Evolutionary conservation across 2,888 invertebrate genomes (phyloP), one percentile per base, ranked within the genome.

Genomic region (Strigamia maritima): DNA sequence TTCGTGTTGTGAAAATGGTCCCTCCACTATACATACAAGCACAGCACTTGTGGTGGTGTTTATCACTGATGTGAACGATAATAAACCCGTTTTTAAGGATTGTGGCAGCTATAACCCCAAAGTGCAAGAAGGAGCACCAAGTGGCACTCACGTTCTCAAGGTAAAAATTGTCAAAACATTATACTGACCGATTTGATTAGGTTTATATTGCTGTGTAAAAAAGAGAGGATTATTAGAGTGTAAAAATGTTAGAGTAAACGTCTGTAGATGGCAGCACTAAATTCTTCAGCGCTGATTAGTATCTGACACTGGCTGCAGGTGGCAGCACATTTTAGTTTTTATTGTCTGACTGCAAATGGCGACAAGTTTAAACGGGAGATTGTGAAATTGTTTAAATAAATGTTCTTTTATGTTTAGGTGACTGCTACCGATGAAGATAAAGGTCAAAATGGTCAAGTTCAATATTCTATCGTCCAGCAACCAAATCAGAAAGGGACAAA

Each of bases 381-480:
- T 10, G 54, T 8, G 3, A 54, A 16, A 54, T 77, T n/a, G 22
- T 10, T 77, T 14, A 16, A 16, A 19, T 19, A 38, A 40, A 7
- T 74, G 8, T 54, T 54, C 19, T 19, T 54, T 74, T 24, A 24
- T 7, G 44, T 24, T 28, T 81, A 87, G 86, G 87, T 87, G 8
- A 94, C 94, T 84, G 97, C 97, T 0, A 94, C 94, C 1, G 98
- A 98, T 84, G 94, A 95, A 87, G 98, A 98, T 85, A 96, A 97
- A 87, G 97, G 97, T 74, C 95, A 84, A 79, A 87, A 87, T 83
- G 87, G 87, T n/a, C 84, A 85, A 80, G 86, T 88, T 35, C 84
- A 95, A 85, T 98, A 98, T 87, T 96, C 95, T n/a, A 96, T 98
- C 84, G 95, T 95, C 0, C 96, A 96, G 84, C 96, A 97, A 85